Base-by-base conservation (phyloP, 1,140 invertebrate species). In the Trichonephila clavata region DNA sequence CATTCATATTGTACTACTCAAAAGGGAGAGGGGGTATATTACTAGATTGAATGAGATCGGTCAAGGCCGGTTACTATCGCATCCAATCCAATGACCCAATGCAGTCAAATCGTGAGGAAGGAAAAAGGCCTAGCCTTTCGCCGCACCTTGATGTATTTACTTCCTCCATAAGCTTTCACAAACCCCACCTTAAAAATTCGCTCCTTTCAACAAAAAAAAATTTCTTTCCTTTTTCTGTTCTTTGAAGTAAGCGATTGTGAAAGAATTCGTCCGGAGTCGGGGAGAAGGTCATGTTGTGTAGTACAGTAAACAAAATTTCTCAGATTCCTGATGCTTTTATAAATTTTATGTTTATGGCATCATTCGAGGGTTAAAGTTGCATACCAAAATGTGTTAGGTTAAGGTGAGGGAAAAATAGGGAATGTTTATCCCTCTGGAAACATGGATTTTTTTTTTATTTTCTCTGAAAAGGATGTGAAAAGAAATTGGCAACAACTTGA, bases 31-130 rank as follows among this genome's bases (percentile, higher is more conserved):
- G 50, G 84, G 57, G 18, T 86, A 63, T 32, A 60, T 86, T 18
- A 71, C 10, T 32, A 18, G 21, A 39, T 2, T 27, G 18, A 86
- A 86, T 24, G 59, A 57, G 59, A n/a, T 21, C 84, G 84, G 84
- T 86, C 84, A 86, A 86, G 84, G 84, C 50, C 84, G 84, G 84
- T 61, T 86, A 21, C 57, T 24, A 32, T 18, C 24, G 39, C 84
- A 86, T 60, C n/a, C 27, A 86, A 86, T 86, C 84, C 84, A 59
- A 86, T 86, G 84, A 86, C 84, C 84, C 84, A 59, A 71, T 77
- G 71, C 18, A 63, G 50, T n/a, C 84, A 14, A 32, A 32, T 27
- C 84, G 60, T 63, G 84, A 63, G 84, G 57, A 61, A 20, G 32
- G 16, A 77, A 77, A 63, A 86, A 27, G 27, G 57, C 84, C 84